These are phyloP conservation scores for Heliocidaris erythrogramma DNA, from an alignment of 35 echinoderm and acorn worm genomes.

Conservation along the genomic window DNA sequence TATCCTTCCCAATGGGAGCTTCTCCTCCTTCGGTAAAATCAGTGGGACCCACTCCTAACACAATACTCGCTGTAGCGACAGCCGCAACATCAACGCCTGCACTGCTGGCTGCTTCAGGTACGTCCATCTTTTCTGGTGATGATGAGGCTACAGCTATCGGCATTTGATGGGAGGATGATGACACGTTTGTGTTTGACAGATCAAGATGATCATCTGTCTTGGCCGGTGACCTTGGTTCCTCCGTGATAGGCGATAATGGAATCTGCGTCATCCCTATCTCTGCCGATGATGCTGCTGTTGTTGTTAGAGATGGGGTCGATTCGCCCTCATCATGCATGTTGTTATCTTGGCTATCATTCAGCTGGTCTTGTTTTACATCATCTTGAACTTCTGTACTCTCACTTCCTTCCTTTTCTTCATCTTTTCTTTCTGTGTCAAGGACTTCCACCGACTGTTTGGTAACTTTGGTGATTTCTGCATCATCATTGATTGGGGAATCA, in stretches of 20 bases:
- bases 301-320: conserved; percentile 7
- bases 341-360: background rate
- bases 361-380: background rate
- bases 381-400: background rate
- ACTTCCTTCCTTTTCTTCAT: background rate
- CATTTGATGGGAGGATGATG: conserved; percentile 42
- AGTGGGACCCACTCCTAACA: background rate
- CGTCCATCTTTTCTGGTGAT: conserved; percentile 32
- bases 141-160: background rate
- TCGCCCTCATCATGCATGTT: background rate
- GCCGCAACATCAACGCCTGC: background rate
- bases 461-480: background rate
- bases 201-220: conserved; percentile 29
- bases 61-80: background rate
- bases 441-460: background rate
- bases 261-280: conserved; percentile 31
- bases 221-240: conserved; percentile 38
- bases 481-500: background rate
- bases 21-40: background rate
- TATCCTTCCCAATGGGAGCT: background rate
- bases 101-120: background rate
- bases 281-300: background rate
- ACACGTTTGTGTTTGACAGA: conserved; percentile 32
- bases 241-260: conserved; percentile 44
- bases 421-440: background rate